Percentiles rank a stretch among this genome's conserved stretches.
phyloP scores from a whole-genome alignment of 2,797 vertebrate genomes.

The Chaetophractus vellerosus region DNA sequence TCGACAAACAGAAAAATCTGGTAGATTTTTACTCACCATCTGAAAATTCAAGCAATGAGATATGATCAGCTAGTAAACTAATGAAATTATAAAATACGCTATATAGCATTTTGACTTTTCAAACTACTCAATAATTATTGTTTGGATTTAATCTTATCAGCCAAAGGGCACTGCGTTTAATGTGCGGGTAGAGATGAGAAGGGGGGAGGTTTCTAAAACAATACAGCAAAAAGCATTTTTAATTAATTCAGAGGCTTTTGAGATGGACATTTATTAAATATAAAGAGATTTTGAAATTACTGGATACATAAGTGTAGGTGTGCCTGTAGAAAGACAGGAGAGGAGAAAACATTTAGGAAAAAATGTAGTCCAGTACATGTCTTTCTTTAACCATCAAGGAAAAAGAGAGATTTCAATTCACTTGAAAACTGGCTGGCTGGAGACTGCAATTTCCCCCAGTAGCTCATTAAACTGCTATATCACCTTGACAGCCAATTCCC shows the following conservation, averaged over 20 bases:
- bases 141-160: conserved; percentile 34
- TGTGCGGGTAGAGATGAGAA: conserved; percentile 24
- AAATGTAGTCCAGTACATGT: not conserved
- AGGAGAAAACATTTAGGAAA: not conserved
- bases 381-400: conserved; percentile 59
- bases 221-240: conserved; percentile 44
- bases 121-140: conserved; percentile 67
- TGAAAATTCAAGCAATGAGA: conserved; percentile 15
- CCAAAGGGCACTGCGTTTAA: conserved; percentile 28
- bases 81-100: conserved; percentile 41
- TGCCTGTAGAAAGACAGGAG: conserved; percentile 17
- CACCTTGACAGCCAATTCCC: conserved; percentile 85
- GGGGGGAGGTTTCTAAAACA: conserved; percentile 6
- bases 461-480: conserved; percentile 81
- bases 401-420: conserved; percentile 77
- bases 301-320: not conserved
- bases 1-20: not conserved
- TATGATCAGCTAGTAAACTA: not conserved
- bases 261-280: conserved; percentile 24
- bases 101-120: conserved; percentile 20
- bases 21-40: not conserved
- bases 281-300: conserved; percentile 38
- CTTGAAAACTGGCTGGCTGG: conserved; percentile 74
- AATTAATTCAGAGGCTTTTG: not conserved
- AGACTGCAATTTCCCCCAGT: conserved; percentile 71